Base-by-base conservation (phyloP, 1,140 invertebrate genomes). In the Phocides pigmalion region DNA sequence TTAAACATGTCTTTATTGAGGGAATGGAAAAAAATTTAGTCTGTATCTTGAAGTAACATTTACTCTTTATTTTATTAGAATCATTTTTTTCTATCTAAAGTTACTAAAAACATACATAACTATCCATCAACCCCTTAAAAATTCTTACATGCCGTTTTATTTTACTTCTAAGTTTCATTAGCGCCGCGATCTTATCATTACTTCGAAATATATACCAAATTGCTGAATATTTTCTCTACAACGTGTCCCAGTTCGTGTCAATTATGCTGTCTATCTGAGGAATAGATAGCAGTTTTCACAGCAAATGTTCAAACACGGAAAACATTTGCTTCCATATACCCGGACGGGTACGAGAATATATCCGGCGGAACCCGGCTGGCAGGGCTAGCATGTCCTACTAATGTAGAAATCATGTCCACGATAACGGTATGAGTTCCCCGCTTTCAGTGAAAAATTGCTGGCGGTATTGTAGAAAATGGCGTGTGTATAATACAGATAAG, bases 201-300 rank as follows among this genome's bases (percentile, higher is more conserved):
- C 25, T 28, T 28, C 25, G 25, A 4, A 28, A 35, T n/a, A 41
- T 14, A 16, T 14, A 17, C 6, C 22, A 51, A 6, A 51, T 2
- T 35, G 14, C 32, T 9, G 2, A 51, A 32, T 6, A 15, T 17
- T 28, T 16, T 8, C 39, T 2, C 1, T 22, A 17, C 16, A 9
- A 28, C 19, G 22, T 6, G 42, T 20, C 56, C 56, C 28, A 61
- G 44, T 49, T 61, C 16, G 6, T 12, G 16, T 61, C 44, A 61
- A 61, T 61, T 61, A 61, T 37, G 56, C n/a, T 4, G 28, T 28
- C 56, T 61, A 61, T 61, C 56, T 47, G 44, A 5, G 37, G 49
- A 47, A 61, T 20, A 61, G 56, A 61, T 61, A 49, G 56, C 44
- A 61, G 42, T 61, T 61, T 61, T 61, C 56, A 39, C 56, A 49